Base-by-base conservation (phyloP, 2,888 invertebrate species). In the Drosophila emarginata region DNA sequence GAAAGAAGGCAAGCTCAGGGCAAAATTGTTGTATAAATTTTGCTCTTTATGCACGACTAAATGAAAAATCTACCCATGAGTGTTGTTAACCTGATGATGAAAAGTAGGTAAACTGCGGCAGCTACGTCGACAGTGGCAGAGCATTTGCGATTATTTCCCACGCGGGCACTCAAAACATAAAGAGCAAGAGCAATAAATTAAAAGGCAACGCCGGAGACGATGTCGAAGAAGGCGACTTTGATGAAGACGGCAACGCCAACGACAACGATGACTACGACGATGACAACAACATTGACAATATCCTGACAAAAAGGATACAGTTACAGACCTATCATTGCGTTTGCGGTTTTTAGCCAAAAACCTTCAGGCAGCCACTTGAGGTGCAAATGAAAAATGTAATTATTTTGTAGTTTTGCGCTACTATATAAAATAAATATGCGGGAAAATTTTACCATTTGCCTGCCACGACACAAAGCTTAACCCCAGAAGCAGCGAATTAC, bases 341-440 rank as follows among this genome's bases (percentile, higher is more conserved):
- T 45, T 45, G 45, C 21, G 45, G 18, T 45, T 45, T 21, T 45
- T 45, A 21, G 45, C 0, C 32, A 32, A 51, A 28, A 53, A 57
- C 74, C 70, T 67, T 57, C 28, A 57, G 74, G 87, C 76, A 78
- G 67, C 75, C 82, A 85, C 82, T 86, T 80, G 76, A 87, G 86
- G 86, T 89, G 89, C 80, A 87, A 87, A 87, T 85, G 86, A 80
- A 82, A 87, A 88, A 85, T 89, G 86, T 85, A 89, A 89, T 87
- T 88, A 85, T 85, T 87, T 88, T 78, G 75, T 87, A 88, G 80
- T 81, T 88, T 81, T 88, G 78, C 72, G 78, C 81, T 72, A 32
- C 63, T 73, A 67, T 64, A 71, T 69, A 79, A 84, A 88, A 84
- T 78, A 80, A 84, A 84, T 75, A 84, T 68, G 81, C 73, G 15